phyloP scores from a whole-genome alignment of 2,113 vertebrate species.

The Corapipo altera region DNA sequence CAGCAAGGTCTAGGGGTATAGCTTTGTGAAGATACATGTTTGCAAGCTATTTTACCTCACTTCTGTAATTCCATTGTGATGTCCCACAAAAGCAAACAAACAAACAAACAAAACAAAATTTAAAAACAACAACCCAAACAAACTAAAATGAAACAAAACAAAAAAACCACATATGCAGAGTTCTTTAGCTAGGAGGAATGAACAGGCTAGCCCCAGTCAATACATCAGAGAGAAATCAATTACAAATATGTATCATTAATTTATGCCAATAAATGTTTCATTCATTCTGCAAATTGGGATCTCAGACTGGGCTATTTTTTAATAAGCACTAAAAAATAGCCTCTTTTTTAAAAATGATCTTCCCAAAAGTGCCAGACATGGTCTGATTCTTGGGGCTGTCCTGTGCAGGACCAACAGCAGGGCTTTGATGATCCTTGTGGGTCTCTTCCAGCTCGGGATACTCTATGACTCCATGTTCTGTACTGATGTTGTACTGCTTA shows the following conservation, averaged over 20 bases:
- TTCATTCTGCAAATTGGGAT: neutral
- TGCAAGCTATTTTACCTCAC: neutral
- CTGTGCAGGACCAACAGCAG: fast-evolving
- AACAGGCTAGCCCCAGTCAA: neutral
- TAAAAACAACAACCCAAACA: neutral
- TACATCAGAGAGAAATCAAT: neutral
- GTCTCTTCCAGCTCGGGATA: neutral
- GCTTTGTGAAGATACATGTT: neutral
- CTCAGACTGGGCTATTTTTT: neutral
- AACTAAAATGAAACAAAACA: too few relatives aligned
- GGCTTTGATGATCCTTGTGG: neutral
- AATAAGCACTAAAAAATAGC: neutral
- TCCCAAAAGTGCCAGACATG: neutral
- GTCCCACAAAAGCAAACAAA: neutral
- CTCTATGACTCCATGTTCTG: neutral
- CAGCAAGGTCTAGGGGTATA: neutral
- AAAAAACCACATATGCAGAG: neutral
- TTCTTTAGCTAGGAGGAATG: neutral
- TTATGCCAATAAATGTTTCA: neutral
- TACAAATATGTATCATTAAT: neutral
- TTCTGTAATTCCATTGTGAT: neutral
- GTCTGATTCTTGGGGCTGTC: neutral
- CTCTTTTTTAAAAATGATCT: neutral
- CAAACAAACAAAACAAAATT: neutral
- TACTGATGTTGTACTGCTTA: neutral